Conservation (phyloP, 2,797 vertebrate genomes). For the Vireo griseus region DNA sequence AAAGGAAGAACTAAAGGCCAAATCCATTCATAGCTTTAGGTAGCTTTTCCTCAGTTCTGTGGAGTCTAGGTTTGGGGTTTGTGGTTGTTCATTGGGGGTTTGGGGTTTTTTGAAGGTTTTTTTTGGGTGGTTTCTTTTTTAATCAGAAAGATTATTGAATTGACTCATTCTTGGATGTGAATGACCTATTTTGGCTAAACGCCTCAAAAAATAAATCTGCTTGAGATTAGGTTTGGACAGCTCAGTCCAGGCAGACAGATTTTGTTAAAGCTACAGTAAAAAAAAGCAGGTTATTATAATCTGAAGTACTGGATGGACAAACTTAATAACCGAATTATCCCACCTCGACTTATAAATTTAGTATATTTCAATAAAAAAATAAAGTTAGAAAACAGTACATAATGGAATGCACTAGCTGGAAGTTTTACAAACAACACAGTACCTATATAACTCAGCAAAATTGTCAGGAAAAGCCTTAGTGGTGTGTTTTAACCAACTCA, state of each 20-base stretch:
- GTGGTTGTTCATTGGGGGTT: background rate
- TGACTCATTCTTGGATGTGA: background rate
- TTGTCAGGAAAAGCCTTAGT: background rate
- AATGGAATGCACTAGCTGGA: background rate
- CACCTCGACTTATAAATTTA: background rate
- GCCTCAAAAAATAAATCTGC: background rate
- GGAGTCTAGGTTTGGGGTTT: background rate
- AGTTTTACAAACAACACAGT: background rate
- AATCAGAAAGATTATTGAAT: background rate
- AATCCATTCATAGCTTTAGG: background rate
- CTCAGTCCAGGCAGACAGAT: background rate
- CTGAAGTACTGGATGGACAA: background rate
- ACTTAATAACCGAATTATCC: background rate
- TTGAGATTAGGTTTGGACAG: background rate
- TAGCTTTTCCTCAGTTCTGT: background rate
- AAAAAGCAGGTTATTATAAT: background rate
- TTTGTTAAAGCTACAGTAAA: conserved; percentile 24
- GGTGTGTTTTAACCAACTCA: background rate
- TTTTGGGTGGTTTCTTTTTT: background rate
- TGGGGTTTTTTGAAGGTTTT: background rate
- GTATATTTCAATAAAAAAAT: background rate
- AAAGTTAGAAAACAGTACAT: background rate
- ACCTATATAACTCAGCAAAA: background rate
- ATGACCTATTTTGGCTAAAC: background rate
- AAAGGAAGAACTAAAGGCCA: background rate